Evolutionary conservation across 2,888 invertebrate genomes (phyloP).

Genomic region (Kuschelorhynchus macadamiae): DNA sequence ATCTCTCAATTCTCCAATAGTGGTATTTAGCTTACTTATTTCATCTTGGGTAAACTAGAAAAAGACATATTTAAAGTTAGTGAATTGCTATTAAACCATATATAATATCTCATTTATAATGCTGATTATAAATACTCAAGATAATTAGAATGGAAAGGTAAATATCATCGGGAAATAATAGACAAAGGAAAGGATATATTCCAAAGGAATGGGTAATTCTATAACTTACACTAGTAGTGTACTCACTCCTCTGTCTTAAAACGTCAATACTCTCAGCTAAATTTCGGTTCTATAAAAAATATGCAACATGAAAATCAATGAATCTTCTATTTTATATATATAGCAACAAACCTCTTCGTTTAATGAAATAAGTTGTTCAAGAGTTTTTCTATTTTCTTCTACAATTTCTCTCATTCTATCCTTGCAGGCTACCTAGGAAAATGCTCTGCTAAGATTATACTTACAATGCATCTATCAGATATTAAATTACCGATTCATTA

Average conservation of each 20-base stretch:
- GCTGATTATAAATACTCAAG: too few species aligned
- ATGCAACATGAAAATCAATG: not conserved
- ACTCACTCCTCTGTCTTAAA: conserved; percentile 48
- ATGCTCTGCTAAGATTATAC: conserved; percentile 10
- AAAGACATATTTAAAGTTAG: not conserved
- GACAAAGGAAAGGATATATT: too few species aligned
- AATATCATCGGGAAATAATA: too few species aligned
- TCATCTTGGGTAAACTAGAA: conserved; percentile 56
- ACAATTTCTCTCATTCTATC: conserved; percentile 39
- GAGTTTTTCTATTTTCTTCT: conserved; percentile 51
- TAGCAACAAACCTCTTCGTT: conserved; percentile 54
- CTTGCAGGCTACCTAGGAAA: conserved; percentile 44
- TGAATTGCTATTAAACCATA: not conserved
- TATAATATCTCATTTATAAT: too few species aligned
- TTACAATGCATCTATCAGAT: not conserved
- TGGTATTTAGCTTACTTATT: conserved; percentile 52
- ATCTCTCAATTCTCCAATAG: conserved; percentile 54
- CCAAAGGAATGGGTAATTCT: too few species aligned
- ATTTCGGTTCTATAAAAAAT: conserved; percentile 52
- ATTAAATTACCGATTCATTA: conserved; percentile 36
- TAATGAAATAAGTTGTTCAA: conserved; percentile 48
- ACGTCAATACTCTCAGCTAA: conserved; percentile 51
- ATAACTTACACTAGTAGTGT: conserved; percentile 53
- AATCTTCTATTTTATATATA: not conserved
- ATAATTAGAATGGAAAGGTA: too few species aligned